A percentile compares a stretch with the other conserved stretches of the same genome.
phyloP scores from a whole-genome alignment of 2,888 invertebrate genomes.

The Rhimphoctona megacephalus region DNA sequence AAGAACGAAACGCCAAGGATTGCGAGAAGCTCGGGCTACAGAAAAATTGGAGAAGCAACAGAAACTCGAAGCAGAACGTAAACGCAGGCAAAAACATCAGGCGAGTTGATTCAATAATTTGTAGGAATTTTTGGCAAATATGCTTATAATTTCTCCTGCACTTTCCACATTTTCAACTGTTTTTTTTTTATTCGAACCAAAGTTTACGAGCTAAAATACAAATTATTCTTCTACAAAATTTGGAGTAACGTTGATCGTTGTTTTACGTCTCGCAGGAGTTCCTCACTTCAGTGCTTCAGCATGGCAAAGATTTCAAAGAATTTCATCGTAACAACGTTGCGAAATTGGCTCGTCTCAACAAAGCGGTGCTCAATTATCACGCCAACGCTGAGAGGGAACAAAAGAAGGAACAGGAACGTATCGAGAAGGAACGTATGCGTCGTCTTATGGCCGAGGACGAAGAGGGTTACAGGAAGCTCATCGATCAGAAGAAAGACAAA shows the following conservation, averaged over 20 bases:
- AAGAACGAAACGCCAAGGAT: slow-evolving; percentile 97
- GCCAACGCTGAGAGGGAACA: slow-evolving; percentile 99
- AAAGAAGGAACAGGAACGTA: slow-evolving; percentile 99
- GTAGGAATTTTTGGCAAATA: not conserved
- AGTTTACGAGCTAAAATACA: not conserved
- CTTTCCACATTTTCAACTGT: slow-evolving; percentile 86
- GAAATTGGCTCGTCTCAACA: slow-evolving; percentile 95
- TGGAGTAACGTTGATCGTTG: slow-evolving; percentile 9
- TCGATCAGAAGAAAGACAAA: slow-evolving; percentile 99
- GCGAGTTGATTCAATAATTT: slow-evolving; percentile 76
- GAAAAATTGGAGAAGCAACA: slow-evolving; percentile 99
- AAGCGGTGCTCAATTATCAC: slow-evolving; percentile 98
- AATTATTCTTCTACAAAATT: not conserved
- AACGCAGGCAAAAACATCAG: slow-evolving; percentile 98
- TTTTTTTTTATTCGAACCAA: not conserved
- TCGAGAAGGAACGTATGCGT: slow-evolving; percentile 99
- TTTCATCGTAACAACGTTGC: slow-evolving; percentile 97
- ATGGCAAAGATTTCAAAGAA: slow-evolving; percentile 99
- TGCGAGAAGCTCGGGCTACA: slow-evolving; percentile 98
- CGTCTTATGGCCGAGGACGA: slow-evolving; percentile 99
- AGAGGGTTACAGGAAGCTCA: slow-evolving; percentile 99
- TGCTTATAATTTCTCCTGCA: not conserved
- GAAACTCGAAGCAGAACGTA: slow-evolving; percentile 98
- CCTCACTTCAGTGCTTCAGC: slow-evolving; percentile 97
- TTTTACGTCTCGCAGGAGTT: slow-evolving; percentile 89